Percentiles rank a stretch among this genome's conserved stretches.
Conservation (phyloP, 2,797 vertebrate species). For the Lacerta bilineata region DNA sequence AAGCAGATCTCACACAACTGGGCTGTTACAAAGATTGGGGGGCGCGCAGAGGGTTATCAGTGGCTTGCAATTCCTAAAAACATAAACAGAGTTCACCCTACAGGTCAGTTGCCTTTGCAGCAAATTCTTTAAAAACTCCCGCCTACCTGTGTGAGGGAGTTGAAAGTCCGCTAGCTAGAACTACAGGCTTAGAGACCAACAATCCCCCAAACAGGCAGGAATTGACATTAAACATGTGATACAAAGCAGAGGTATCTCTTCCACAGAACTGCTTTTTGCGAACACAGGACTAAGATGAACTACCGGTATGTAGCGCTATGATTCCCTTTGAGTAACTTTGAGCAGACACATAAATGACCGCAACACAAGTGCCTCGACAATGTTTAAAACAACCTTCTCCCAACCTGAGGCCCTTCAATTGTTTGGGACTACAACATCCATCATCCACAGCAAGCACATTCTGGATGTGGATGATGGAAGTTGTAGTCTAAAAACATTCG, state of each 20-base stretch:
- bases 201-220: neutral
- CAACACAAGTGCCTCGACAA: neutral
- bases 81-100: neutral
- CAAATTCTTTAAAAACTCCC: too few species aligned
- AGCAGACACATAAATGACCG: neutral
- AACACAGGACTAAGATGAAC: neutral
- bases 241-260: neutral
- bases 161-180: neutral
- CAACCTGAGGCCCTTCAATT: too few species aligned
- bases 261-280: neutral
- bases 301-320: neutral
- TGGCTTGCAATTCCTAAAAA: neutral
- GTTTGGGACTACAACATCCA: neutral
- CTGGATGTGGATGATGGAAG: neutral
- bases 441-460: neutral
- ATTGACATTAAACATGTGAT: neutral
- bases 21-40: neutral
- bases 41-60: too few species aligned
- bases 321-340: neutral
- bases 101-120: neutral
- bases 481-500: neutral
- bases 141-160: too few species aligned
- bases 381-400: too few species aligned
- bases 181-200: neutral
- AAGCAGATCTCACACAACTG: neutral